Conservation (phyloP, 2,113 vertebrate genomes). For the Bos javanicus region DNA sequence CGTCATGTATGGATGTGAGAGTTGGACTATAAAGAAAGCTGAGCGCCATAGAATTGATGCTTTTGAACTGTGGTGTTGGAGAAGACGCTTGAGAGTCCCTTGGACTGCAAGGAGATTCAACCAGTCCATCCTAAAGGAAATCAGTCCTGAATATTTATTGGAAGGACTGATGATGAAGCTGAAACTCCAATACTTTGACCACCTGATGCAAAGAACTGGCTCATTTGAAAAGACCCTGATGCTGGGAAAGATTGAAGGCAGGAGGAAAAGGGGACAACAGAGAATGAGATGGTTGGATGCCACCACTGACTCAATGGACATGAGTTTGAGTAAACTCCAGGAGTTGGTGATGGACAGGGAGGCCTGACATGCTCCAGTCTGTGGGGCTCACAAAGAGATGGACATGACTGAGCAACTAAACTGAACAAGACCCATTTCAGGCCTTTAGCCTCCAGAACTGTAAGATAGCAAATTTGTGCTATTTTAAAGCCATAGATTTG, state of each 20-base stretch:
- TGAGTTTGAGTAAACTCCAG: not conserved
- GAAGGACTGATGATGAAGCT: not conserved
- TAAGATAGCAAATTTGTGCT: not conserved
- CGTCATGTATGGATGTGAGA: not conserved
- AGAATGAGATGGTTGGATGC: not conserved
- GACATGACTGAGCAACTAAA: not conserved
- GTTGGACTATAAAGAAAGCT: not conserved
- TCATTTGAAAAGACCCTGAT: not conserved
- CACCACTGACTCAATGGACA: not conserved
- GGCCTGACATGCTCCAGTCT: not conserved
- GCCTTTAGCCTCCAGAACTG: not conserved
- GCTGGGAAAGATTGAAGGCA: not conserved
- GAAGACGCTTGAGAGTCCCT: not conserved
- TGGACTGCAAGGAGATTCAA: not conserved
- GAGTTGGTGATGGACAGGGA: not conserved
- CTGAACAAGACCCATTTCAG: not conserved
- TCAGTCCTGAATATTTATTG: not conserved
- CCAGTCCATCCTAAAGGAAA: not conserved
- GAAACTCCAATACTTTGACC: not conserved
- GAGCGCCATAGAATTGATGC: accelerated
- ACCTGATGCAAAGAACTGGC: not conserved
- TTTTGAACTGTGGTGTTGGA: not conserved
- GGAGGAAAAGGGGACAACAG: not conserved
- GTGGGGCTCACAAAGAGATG: not conserved
- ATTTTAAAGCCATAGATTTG: not conserved